Conservation (phyloP, 1,140 invertebrate species). For the Diuraphis noxia region DNA sequence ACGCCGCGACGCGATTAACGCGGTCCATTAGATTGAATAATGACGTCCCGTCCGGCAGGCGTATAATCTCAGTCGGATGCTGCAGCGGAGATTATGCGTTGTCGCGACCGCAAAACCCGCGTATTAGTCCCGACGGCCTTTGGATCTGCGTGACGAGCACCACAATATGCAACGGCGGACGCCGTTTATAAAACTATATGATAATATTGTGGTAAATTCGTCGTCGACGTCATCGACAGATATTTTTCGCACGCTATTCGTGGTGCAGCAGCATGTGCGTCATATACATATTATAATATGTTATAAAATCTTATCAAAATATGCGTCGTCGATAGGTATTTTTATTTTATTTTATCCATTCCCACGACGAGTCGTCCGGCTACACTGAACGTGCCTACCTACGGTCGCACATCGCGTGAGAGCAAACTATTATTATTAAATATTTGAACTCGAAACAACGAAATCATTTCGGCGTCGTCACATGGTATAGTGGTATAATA, state of each 20-base stretch:
- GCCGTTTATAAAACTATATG: neutral
- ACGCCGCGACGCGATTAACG: neutral
- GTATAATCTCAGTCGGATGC: slow-evolving; percentile 2
- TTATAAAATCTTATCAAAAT: neutral
- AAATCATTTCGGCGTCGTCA: neutral
- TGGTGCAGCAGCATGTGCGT: too few species aligned
- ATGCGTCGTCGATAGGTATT: neutral
- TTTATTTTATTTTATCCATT: neutral
- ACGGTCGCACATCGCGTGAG: neutral
- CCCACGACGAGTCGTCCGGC: neutral
- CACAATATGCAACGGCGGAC: neutral
- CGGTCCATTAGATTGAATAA: slow-evolving; percentile 50
- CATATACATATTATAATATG: too few species aligned
- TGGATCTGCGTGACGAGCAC: neutral
- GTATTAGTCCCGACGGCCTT: neutral
- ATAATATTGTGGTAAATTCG: neutral
- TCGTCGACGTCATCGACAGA: neutral
- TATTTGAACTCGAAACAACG: neutral
- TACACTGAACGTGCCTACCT: too few species aligned
- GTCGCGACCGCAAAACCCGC: slow-evolving; percentile 36
- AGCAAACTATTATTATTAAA: neutral
- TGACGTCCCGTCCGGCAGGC: slow-evolving; percentile 17
- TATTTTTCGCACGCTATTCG: neutral
- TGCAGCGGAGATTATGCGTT: slow-evolving; percentile 35
- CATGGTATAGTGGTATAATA: neutral